Percentiles rank a stretch among this genome's conserved stretches.
Conservation (phyloP, 2,888 invertebrate species). For the Oxystoma pomonae region DNA sequence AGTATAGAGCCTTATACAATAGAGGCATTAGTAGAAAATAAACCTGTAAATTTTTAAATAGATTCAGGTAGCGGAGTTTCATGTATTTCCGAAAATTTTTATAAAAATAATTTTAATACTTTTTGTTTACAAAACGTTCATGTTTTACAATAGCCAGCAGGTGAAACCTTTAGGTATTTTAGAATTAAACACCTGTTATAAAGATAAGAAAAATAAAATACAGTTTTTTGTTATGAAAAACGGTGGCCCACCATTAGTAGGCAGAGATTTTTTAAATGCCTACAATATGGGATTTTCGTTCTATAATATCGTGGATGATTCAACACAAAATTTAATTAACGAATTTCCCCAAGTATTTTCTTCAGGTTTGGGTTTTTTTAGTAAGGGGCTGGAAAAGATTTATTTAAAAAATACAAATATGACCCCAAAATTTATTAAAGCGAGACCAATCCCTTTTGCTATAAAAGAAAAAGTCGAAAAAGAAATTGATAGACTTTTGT, state of each 20-base stretch:
- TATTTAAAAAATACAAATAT: not conserved
- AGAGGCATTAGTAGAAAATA: no score
- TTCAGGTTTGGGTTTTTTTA: conserved; percentile 16
- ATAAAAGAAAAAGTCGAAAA: conserved; percentile 8
- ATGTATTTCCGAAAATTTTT: no score
- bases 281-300: conserved; percentile 8
- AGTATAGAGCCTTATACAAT: conserved; percentile 5
- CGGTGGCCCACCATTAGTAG: conserved; percentile 9
- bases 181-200: not conserved
- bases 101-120: no score
- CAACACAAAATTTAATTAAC: conserved; percentile 5
- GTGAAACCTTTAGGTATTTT: not conserved
- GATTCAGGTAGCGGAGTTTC: no score
- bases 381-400: conserved; percentile 10
- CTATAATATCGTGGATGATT: conserved; percentile 3
- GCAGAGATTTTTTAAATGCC: conserved; percentile 11
- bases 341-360: conserved; percentile 13
- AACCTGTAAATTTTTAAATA: no score
- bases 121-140: no score
- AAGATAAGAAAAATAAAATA: not conserved
- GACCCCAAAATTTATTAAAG: conserved; percentile 11
- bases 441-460: conserved; percentile 1
- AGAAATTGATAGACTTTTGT: no score
- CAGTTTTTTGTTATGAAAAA: not conserved
- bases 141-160: no score